Evolutionary conservation across 2,797 vertebrate species (phyloP), one percentile per base, ranked within the genome.

Genomic region (Tiaroga cobitis): DNA sequence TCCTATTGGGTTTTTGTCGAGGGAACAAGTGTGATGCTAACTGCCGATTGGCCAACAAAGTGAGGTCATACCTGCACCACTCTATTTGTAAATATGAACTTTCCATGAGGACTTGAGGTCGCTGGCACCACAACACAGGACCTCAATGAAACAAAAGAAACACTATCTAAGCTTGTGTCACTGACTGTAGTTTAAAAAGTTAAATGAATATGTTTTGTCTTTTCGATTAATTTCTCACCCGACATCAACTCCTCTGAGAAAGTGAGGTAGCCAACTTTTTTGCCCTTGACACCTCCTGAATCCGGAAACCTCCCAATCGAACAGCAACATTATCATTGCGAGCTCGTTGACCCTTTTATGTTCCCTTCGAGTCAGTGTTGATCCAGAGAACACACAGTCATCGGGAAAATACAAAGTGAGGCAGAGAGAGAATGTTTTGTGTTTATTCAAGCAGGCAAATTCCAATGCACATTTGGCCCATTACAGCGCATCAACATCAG

Each of bases 401-500:
- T 91, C 96, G 95, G 93, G 94, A 96, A 95, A 94, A 96, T 95
- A 95, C 94, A 95, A 95, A 96, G 94, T 91, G 94, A 96, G 95
- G 94, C 94, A 94, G 95, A 96, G 95, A 95, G 96, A 97, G 96
- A 97, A 96, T 97, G 96, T 97, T 97, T 97, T 96, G 96, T 96
- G 97, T 97, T 97, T 96, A 98, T 94, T 96, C 96, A 95, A 97
- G 97, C 97, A 96, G 95, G 94, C 90, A 96, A 95, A 96, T 96
- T 95, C 96, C 96, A 96, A 96, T 97, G 96, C 95, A 95, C 96
- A 97, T 97, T 95, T 95, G 95, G 94, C 96, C 96, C 95, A 98
- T 99, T 98, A 98, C 95, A 89, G 95, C 93, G 94, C 96, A 97
- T 99, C 97, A 97, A 95, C 96, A 94, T 96, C 93, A 97, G 95